phyloP scores from a whole-genome alignment of 2,888 invertebrate species.

The Ypsolopha sequella region DNA sequence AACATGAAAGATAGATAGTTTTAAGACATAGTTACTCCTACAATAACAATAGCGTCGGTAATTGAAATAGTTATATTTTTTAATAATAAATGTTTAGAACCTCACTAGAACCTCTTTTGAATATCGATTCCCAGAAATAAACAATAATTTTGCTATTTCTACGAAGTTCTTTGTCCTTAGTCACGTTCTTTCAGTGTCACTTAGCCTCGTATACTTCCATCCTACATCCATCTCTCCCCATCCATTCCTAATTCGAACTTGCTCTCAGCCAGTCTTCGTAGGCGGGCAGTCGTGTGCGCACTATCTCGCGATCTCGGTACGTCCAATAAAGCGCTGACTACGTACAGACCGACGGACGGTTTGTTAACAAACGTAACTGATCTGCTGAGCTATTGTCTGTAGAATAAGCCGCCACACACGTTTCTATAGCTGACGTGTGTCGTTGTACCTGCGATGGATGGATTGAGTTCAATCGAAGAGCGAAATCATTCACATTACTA shows the following conservation, averaged over 20 bases:
- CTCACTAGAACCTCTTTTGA: too few relatives aligned
- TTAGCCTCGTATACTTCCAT: neutral
- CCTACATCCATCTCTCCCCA: neutral
- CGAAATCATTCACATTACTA: too few relatives aligned
- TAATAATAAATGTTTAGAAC: too few relatives aligned
- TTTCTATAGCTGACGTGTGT: slow-evolving; percentile 3
- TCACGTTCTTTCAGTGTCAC: neutral
- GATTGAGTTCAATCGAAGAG: slow-evolving; percentile 10
- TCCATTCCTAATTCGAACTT: slow-evolving; percentile 21
- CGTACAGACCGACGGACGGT: slow-evolving; percentile 29
- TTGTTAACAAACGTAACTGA: slow-evolving; percentile 53
- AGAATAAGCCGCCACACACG: slow-evolving; percentile 22
- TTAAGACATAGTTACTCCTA: neutral
- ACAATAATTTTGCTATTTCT: too few relatives aligned
- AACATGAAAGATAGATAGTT: neutral
- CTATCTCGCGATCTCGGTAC: slow-evolving; percentile 52
- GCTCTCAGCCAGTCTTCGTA: slow-evolving; percentile 25
- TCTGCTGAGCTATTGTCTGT: slow-evolving; percentile 45
- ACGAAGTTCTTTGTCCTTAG: too few relatives aligned
- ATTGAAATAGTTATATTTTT: too few relatives aligned
- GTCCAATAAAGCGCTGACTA: slow-evolving; percentile 51
- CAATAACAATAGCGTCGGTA: too few relatives aligned
- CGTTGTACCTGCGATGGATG: slow-evolving; percentile 3
- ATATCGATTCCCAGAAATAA: too few relatives aligned
- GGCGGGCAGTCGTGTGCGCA: slow-evolving; percentile 33